A percentile compares a stretch with the other conserved stretches of the same genome.
Conservation (phyloP, 1,140 invertebrate species). For the Whitmania pigra region DNA sequence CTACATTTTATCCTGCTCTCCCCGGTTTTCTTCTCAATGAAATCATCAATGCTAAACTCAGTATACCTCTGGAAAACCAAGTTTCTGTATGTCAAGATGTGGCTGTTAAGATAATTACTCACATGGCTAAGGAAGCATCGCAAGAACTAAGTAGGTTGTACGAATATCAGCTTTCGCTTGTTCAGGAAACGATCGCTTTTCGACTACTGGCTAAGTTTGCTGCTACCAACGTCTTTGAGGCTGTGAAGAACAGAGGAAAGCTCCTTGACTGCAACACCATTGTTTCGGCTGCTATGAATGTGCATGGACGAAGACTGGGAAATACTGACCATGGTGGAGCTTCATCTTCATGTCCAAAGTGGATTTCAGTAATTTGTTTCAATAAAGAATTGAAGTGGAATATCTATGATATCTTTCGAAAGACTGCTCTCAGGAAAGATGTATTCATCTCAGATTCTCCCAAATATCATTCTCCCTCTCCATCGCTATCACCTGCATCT, state of each 20-base stretch:
- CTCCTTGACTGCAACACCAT: constrained; percentile 21
- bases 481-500: not conserved
- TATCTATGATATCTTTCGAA: constrained; percentile 23
- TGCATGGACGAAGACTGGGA: not conserved
- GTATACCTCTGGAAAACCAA: too few species aligned
- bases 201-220: constrained; percentile 20
- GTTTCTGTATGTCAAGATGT: not conserved
- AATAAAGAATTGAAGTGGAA: constrained; percentile 25
- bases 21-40: too few species aligned
- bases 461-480: not conserved
- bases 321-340: not conserved
- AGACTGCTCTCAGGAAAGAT: constrained; percentile 22
- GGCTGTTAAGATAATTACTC: constrained; percentile 13
- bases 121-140: constrained; percentile 15
- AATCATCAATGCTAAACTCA: too few species aligned
- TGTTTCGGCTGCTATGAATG: constrained; percentile 6
- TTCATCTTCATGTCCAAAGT: not conserved
- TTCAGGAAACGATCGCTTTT: constrained; percentile 12
- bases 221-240: constrained; percentile 12
- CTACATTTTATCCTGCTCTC: too few species aligned
- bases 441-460: constrained; percentile 2
- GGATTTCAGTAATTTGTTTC: constrained; percentile 20
- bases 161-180: constrained; percentile 22
- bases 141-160: constrained; percentile 19
- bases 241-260: not conserved